A percentile compares a stretch with the other conserved stretches of the same genome.
Evolutionary conservation across 2,888 invertebrate genomes (phyloP).

Genomic region (Hipparchia sbordonii): DNA sequence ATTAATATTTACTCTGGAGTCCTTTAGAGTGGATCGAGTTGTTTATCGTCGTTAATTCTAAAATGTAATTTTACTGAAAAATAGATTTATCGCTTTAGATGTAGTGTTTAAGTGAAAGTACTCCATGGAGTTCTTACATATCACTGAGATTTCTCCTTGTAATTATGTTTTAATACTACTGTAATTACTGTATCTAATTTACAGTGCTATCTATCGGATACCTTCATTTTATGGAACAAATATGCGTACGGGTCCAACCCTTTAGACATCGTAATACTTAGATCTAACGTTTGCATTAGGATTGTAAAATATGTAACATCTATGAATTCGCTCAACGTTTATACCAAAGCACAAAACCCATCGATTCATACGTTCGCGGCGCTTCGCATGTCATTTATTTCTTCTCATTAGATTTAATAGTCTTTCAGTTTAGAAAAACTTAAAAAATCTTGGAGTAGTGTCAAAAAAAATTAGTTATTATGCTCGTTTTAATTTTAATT

Average conservation of each 20-base stretch:
- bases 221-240: constrained; percentile 70
- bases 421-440: constrained; percentile 80
- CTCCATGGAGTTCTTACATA: constrained; percentile 81
- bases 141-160: constrained; percentile 82
- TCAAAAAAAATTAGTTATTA: constrained; percentile 36
- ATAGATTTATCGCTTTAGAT: constrained; percentile 77
- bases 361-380: constrained; percentile 77
- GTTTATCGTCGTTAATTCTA: constrained; percentile 67
- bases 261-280: constrained; percentile 77
- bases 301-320: constrained; percentile 75
- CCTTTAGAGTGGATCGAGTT: constrained; percentile 45
- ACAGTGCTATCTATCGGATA: constrained; percentile 65
- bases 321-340: constrained; percentile 81
- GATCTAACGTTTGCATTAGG: constrained; percentile 78
- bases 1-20: constrained; percentile 34
- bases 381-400: constrained; percentile 69
- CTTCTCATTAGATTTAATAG: constrained; percentile 78
- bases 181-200: constrained; percentile 58
- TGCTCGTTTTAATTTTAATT: constrained; percentile 29
- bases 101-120: constrained; percentile 77
- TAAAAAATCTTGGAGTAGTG: constrained; percentile 70
- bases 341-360: constrained; percentile 83
- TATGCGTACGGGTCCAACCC: constrained; percentile 82
- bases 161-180: constrained; percentile 65
- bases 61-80: constrained; percentile 67